Conservation (phyloP, 1,140 invertebrate species). For the Listronotus oregonensis region DNA sequence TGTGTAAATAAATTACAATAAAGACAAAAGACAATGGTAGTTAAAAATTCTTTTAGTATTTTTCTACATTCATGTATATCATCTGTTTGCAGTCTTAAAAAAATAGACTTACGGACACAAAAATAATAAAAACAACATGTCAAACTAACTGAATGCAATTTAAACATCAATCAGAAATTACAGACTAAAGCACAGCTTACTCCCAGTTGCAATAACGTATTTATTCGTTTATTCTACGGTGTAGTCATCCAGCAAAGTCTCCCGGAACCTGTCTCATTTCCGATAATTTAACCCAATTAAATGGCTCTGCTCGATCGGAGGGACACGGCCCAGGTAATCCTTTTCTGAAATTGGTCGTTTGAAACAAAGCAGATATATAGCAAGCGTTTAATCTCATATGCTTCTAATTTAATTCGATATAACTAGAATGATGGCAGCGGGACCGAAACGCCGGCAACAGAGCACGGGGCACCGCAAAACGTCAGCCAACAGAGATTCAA, state of each 20-base stretch:
- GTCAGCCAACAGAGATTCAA: slow-evolving; percentile 28
- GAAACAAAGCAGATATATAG: slow-evolving; percentile 26
- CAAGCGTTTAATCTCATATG: slow-evolving; percentile 30
- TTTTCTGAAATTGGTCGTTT: slow-evolving; percentile 21
- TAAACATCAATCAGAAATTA: too few species aligned
- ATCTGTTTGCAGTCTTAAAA: too few species aligned
- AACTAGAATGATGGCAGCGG: slow-evolving; percentile 22
- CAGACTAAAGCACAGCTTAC: neutral
- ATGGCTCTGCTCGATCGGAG: slow-evolving; percentile 11
- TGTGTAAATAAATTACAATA: too few species aligned
- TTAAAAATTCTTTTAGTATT: too few species aligned
- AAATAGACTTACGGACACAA: too few species aligned
- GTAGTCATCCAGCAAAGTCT: slow-evolving; percentile 1
- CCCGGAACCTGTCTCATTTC: slow-evolving; percentile 18
- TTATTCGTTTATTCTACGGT: slow-evolving; percentile 6
- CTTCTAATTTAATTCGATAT: slow-evolving; percentile 38
- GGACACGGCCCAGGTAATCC: slow-evolving; percentile 26
- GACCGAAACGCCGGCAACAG: slow-evolving; percentile 6
- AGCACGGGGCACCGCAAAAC: slow-evolving; percentile 16
- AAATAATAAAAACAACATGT: too few species aligned
- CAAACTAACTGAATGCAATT: too few species aligned
- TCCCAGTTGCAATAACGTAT: slow-evolving; percentile 1
- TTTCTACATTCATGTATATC: too few species aligned
- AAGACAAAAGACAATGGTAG: too few species aligned
- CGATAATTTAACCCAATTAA: slow-evolving; percentile 30